These are phyloP conservation scores for Dromiciops gliroides DNA, from an alignment of 2,113 vertebrate genomes.

Conservation along the genomic window DNA sequence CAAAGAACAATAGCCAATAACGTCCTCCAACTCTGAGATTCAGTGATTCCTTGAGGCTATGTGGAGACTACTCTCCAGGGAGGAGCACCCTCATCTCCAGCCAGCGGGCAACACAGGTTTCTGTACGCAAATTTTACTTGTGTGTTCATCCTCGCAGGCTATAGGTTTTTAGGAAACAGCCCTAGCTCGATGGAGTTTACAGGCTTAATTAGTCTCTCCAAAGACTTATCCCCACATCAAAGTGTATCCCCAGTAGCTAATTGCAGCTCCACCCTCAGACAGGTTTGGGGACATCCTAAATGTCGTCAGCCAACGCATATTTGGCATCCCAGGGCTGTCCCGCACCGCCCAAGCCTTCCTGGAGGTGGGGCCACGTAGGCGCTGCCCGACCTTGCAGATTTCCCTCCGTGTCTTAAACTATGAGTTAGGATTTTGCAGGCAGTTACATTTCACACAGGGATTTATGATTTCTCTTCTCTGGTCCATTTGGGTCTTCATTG, in stretches of 20 bases:
- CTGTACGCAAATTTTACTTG: not conserved
- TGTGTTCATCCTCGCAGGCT: not conserved
- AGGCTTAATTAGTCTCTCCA: not conserved
- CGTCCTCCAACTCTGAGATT: not conserved
- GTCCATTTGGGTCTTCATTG: not conserved
- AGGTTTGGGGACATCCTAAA: not conserved
- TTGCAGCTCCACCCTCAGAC: not conserved
- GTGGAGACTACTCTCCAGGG: not conserved
- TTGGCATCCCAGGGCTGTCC: too few relatives aligned
- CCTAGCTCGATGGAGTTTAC: not conserved
- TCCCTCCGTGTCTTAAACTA: not conserved
- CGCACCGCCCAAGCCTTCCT: not conserved
- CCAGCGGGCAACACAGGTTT: not conserved
- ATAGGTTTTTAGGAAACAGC: not conserved
- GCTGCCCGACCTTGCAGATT: too few relatives aligned
- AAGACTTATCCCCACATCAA: not conserved
- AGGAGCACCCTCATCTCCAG: not conserved
- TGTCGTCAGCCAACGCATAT: not conserved
- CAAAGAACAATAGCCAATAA: not conserved
- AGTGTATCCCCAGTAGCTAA: not conserved
- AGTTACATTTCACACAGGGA: not conserved
- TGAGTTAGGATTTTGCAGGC: not conserved
- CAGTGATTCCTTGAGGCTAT: not conserved
- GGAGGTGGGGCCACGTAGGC: not conserved
- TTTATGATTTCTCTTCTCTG: not conserved